A percentile compares a stretch with the other conserved stretches of the same genome.
Conservation (phyloP, 2,888 invertebrate genomes). For the Torymus auratus region DNA sequence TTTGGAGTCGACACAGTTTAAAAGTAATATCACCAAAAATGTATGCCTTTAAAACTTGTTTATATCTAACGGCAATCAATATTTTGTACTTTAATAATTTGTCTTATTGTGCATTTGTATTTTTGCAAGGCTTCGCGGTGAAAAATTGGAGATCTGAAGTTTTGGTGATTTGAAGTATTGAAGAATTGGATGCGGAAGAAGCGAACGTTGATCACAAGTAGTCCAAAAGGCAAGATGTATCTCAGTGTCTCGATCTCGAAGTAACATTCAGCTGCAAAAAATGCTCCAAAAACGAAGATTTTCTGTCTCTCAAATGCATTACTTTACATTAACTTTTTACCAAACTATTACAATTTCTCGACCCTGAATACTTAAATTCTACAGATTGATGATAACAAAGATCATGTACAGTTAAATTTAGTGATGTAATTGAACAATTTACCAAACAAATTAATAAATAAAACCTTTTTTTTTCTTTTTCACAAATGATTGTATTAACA, state of each 20-base stretch:
- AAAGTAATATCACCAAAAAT: neutral
- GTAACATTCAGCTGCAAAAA: slow-evolving; percentile 54
- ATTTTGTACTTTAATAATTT: slow-evolving; percentile 32
- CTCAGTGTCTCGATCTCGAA: slow-evolving; percentile 49
- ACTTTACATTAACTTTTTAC: slow-evolving; percentile 49
- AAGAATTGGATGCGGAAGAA: slow-evolving; percentile 53
- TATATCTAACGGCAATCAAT: neutral
- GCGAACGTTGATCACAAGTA: slow-evolving; percentile 57
- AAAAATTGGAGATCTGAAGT: slow-evolving; percentile 54
- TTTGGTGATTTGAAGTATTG: slow-evolving; percentile 52
- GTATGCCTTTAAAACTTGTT: slow-evolving; percentile 12
- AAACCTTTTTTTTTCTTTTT: slow-evolving; percentile 3
- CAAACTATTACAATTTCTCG: slow-evolving; percentile 41
- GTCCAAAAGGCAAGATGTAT: slow-evolving; percentile 55
- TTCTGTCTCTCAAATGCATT: slow-evolving; percentile 39
- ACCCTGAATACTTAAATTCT: slow-evolving; percentile 51
- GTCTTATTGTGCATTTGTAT: slow-evolving; percentile 37
- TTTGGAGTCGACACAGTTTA: too few relatives aligned
- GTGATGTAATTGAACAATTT: slow-evolving; percentile 36
- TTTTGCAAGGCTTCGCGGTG: slow-evolving; percentile 50
- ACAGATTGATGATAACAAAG: slow-evolving; percentile 36
- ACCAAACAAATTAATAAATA: slow-evolving; percentile 31
- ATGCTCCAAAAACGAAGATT: slow-evolving; percentile 51
- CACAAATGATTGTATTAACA: slow-evolving; percentile 11
- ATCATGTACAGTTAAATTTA: slow-evolving; percentile 38